Evolutionary conservation across 1,140 invertebrate genomes (phyloP).

Genomic region (Choristoneura fumiferana): DNA sequence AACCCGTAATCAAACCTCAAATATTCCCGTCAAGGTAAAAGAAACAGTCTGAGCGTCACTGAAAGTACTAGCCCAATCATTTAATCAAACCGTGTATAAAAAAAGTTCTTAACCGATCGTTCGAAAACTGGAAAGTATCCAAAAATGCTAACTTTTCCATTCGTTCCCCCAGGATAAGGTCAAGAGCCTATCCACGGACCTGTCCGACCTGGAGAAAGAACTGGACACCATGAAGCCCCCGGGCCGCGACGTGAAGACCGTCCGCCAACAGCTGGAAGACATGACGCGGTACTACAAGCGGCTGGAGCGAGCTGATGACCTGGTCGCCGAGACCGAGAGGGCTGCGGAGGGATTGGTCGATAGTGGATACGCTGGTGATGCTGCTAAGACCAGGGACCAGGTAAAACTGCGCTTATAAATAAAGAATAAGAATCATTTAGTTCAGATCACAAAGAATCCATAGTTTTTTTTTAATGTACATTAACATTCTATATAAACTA

Average conservation of each 20-base stretch:
- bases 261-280: constrained; percentile 92
- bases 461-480: no score
- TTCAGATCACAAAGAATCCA: no score
- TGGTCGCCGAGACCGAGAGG: constrained; percentile 85
- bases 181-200: constrained; percentile 86
- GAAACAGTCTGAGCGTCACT: no score
- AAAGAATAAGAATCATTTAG: no score
- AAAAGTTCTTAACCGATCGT: no score
- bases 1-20: no score
- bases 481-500: no score
- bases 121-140: no score
- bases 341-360: constrained; percentile 88
- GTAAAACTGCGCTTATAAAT: constrained; percentile 33
- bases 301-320: constrained; percentile 82
- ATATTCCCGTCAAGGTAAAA: no score
- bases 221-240: constrained; percentile 91
- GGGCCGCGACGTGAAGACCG: constrained; percentile 91
- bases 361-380: constrained; percentile 90
- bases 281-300: constrained; percentile 84
- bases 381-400: constrained; percentile 86
- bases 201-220: constrained; percentile 90
- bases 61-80: no score
- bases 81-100: no score
- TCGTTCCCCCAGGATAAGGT: constrained; percentile 87
- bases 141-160: constrained; percentile 17